Conservation (phyloP, 2,888 invertebrate genomes). For the Zygaena filipendulae region DNA sequence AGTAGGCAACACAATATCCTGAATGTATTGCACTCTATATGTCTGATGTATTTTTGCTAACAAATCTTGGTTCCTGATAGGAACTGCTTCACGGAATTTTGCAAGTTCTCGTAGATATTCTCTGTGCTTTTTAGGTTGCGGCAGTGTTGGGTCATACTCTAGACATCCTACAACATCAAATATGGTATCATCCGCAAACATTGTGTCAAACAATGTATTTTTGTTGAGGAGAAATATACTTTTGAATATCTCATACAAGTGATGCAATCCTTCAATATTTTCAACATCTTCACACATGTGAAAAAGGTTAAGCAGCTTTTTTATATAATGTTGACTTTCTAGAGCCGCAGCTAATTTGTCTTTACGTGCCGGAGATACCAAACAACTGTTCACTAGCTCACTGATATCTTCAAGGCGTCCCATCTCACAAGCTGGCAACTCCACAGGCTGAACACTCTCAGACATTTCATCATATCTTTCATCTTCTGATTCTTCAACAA, state of each 20-base stretch:
- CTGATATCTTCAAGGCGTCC: conserved; percentile 94
- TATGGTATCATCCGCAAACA: conserved; percentile 97
- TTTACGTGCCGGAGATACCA: conserved; percentile 89
- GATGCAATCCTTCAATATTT: conserved; percentile 93
- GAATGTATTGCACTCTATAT: conserved; percentile 99
- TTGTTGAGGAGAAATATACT: conserved; percentile 98
- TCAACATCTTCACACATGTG: conserved; percentile 98
- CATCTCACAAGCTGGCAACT: conserved; percentile 95
- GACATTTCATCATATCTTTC: conserved; percentile 97
- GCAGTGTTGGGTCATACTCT: conserved; percentile 94
- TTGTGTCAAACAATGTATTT: conserved; percentile 95
- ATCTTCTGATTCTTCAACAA: conserved; percentile 96
- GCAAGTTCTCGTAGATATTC: conserved; percentile 95
- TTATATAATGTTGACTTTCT: conserved; percentile 95
- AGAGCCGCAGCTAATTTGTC: conserved; percentile 94
- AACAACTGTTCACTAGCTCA: conserved; percentile 88
- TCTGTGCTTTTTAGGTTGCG: conserved; percentile 91
- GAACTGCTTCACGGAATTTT: conserved; percentile 92
- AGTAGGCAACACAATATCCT: conserved; percentile 98
- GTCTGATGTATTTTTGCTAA: conserved; percentile 99
- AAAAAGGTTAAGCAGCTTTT: conserved; percentile 94
- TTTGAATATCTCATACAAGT: conserved; percentile 97
- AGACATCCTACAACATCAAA: conserved; percentile 98
- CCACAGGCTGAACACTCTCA: conserved; percentile 93
- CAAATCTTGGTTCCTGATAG: conserved; percentile 94